Percentiles rank a stretch among this genome's conserved stretches.
Conservation (phyloP, 2,888 invertebrate species). For the Beris chalybata region DNA sequence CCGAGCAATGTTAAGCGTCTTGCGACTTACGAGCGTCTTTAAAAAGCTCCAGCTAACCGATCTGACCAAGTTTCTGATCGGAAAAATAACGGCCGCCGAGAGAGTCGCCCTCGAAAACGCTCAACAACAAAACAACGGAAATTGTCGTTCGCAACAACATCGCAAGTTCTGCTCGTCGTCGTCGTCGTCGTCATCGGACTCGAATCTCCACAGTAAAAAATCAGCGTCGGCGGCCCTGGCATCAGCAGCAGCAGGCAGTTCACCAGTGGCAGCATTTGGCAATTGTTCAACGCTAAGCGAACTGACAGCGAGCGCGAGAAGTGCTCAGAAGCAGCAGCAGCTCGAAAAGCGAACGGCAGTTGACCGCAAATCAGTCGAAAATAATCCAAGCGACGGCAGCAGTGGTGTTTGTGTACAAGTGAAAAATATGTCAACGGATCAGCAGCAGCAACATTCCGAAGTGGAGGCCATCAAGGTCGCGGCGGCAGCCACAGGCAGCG, state of each 20-base stretch:
- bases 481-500: conserved; percentile 13
- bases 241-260: conserved; percentile 39
- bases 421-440: conserved; percentile 32
- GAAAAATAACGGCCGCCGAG: conserved; percentile 35
- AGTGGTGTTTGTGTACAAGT: conserved; percentile 38
- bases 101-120: conserved; percentile 24
- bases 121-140: conserved; percentile 5
- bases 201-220: conserved; percentile 32
- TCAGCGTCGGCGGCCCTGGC: conserved; percentile 41
- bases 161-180: neutral
- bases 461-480: conserved; percentile 20
- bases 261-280: conserved; percentile 34
- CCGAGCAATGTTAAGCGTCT: conserved; percentile 47
- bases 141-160: conserved; percentile 29
- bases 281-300: conserved; percentile 17
- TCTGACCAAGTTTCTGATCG: conserved; percentile 44
- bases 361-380: conserved; percentile 35
- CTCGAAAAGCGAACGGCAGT: conserved; percentile 28
- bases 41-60: conserved; percentile 44
- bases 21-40: conserved; percentile 49
- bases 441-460: conserved; percentile 26
- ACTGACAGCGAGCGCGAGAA: conserved; percentile 44
- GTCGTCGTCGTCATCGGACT: conserved; percentile 11
- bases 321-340: conserved; percentile 34
- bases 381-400: conserved; percentile 41